These are phyloP conservation scores for Mesorhabditis sp. DNA, from an alignment of 2,888 invertebrate genomes.

Conservation along the genomic window DNA sequence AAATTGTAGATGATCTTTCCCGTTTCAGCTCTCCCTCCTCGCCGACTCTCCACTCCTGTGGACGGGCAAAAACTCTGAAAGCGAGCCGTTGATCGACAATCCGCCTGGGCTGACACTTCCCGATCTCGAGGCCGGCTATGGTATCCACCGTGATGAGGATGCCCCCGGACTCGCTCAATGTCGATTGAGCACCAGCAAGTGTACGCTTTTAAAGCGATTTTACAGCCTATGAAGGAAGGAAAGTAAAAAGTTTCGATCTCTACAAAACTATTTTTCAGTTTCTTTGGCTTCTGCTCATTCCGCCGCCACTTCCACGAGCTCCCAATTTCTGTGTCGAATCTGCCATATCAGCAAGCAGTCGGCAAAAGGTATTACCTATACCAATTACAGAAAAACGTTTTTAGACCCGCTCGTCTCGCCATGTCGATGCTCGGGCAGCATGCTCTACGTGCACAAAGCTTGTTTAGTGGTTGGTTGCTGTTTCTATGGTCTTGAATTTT, in stretches of 20 bases:
- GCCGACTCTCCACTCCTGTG: no score
- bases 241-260: not conserved
- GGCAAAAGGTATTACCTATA: constrained; percentile 17
- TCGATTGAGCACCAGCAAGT: no score
- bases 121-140: no score
- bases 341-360: constrained; percentile 60
- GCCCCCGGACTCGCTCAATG: not conserved
- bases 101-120: constrained; percentile 2
- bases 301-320: constrained; percentile 24
- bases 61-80: constrained; percentile 9
- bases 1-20: no score
- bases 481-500: not conserved
- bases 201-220: no score
- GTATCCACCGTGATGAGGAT: constrained; percentile 9
- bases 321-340: constrained; percentile 62
- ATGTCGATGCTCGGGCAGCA: constrained; percentile 64
- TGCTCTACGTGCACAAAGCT: constrained; percentile 63
- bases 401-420: constrained; percentile 62
- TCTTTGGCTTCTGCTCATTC: constrained; percentile 14
- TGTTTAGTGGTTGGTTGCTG: constrained; percentile 62
- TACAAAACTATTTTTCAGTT: constrained; percentile 5
- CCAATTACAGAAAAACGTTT: constrained; percentile 12
- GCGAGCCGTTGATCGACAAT: constrained; percentile 22
- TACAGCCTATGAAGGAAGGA: not conserved
- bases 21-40: no score